phyloP scores from a whole-genome alignment of 2,113 vertebrate species.

The Lathamus discolor region DNA sequence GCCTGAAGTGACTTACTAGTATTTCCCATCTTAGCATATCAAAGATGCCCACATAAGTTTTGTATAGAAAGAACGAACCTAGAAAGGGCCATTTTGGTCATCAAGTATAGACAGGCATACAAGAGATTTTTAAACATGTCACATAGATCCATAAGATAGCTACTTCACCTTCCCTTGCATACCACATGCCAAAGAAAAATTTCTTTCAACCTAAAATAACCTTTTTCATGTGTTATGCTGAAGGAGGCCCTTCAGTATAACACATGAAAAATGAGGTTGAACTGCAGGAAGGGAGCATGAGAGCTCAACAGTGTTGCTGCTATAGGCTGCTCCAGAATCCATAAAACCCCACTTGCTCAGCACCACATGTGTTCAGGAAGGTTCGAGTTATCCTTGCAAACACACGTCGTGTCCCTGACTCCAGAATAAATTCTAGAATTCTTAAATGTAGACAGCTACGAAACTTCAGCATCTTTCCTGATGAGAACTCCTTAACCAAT shows the following conservation, averaged over 20 bases:
- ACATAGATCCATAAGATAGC: not conserved
- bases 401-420: not conserved
- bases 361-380: not conserved
- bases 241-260: not conserved
- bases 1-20: not conserved
- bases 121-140: not conserved
- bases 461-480: not conserved
- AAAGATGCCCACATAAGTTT: not conserved
- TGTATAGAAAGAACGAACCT: not conserved
- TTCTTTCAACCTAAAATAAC: not conserved
- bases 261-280: not conserved
- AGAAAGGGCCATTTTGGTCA: not conserved
- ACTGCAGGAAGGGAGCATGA: not conserved
- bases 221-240: not conserved
- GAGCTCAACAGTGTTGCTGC: fast-evolving
- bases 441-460: not conserved
- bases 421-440: not conserved
- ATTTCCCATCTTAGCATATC: not conserved
- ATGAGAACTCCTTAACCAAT: not conserved
- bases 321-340: not conserved
- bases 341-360: not conserved
- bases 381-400: not conserved
- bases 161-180: not conserved
- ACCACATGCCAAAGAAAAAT: not conserved
- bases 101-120: not conserved